Evolutionary conservation across 2,797 vertebrate species (phyloP), one percentile per base, ranked within the genome.

Genomic region (Crax fasciolata): DNA sequence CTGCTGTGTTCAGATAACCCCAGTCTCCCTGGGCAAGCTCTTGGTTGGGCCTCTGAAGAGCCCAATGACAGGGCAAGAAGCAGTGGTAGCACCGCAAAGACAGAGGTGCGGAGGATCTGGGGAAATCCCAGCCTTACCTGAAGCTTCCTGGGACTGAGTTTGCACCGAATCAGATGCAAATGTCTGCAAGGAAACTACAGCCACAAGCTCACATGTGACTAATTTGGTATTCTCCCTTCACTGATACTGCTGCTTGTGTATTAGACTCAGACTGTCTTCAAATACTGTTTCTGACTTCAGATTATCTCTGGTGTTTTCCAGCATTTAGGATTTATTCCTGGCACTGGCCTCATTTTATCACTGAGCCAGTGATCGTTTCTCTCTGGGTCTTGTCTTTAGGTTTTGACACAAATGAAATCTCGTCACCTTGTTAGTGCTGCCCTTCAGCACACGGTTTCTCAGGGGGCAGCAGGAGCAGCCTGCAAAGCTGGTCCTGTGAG

Each of bases 281-380:
- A 91, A 57, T 66, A 54, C 27, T 55, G 7, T 4, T 90, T 84
- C 72, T 90, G 91, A 81, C 15, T 17, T 85, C 46, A 71, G 44
- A 74, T 71, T 89, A 86, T 58, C 48, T 91, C 66, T 52, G 49
- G 23, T 65, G 41, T 17, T 58, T n/a, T 65, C 57, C 62, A 67
- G 65, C 41, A 88, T 82, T 88, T 78, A 46, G 72, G 67, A 89
- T 89, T 86, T 81, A 92, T 93, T 86, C 61, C 54, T 54, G 59
- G 35, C 27, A 35, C 21, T 52, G 28, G 39, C 12, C 51, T 94
- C 57, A 55, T 92, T 80, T 94, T 82, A 58, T 16, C 8, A 5
- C 84, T 91, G 86, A 90, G 38, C 32, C 38, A 59, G 65, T 51
- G 71, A 71, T 57, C 54, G 48, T 63, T 85, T 62, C 79, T 89